Evolutionary conservation across 2,888 invertebrate genomes (phyloP).

Genomic region (Cylloceria caligata): DNA sequence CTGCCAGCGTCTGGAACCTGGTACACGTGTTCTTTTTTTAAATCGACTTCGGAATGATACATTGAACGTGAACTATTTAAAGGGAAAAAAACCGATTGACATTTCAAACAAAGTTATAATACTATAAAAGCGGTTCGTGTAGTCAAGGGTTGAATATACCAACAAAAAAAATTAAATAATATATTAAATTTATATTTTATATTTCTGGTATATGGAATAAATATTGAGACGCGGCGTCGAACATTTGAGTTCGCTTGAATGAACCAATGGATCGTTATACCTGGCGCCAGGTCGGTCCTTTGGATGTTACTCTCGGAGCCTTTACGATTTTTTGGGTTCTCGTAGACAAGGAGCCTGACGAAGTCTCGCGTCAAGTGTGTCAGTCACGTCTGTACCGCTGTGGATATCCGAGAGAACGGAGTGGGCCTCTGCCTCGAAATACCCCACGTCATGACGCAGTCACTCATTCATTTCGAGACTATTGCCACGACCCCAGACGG

Average conservation of each 20-base stretch:
- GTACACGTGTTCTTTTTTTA: neutral
- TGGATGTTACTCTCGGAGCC: neutral
- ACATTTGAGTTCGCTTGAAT: neutral
- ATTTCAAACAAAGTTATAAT: neutral
- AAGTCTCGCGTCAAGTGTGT: constrained; percentile 14
- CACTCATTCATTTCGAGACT: constrained; percentile 39
- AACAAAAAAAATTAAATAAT: neutral
- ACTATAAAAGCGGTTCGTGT: neutral
- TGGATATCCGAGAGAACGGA: constrained; percentile 7
- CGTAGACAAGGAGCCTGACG: neutral
- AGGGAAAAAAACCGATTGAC: neutral
- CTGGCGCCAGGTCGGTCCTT: constrained; percentile 25
- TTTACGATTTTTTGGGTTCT: neutral
- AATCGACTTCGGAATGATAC: neutral
- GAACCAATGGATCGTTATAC: constrained; percentile 2
- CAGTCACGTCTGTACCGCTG: neutral
- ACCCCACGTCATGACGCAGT: constrained; percentile 5
- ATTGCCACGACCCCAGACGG: neutral
- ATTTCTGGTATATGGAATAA: neutral
- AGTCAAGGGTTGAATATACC: neutral
- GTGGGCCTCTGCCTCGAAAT: neutral
- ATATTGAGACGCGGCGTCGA: neutral
- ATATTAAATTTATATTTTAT: neutral
- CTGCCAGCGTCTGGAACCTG: neutral
- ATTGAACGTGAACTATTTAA: neutral